These are phyloP conservation scores for Labrus mixtus DNA, from an alignment of 2,113 vertebrate species.

Conservation along the genomic window DNA sequence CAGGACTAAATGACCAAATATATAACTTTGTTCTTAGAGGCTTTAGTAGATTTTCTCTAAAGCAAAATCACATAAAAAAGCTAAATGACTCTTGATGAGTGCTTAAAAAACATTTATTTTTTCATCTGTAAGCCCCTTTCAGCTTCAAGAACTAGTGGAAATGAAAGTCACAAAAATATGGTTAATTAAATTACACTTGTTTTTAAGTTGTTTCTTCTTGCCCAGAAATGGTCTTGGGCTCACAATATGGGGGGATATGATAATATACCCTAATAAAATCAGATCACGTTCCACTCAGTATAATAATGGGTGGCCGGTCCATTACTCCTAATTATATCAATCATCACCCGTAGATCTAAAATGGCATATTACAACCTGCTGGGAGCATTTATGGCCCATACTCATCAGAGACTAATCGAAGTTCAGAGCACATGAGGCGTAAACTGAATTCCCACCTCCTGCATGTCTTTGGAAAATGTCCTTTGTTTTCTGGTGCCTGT, in stretches of 20 bases:
- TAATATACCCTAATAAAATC: slow-evolving; percentile 49
- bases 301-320: slow-evolving; percentile 54
- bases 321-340: slow-evolving; percentile 75
- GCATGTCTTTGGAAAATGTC: slow-evolving; percentile 20
- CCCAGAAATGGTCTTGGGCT: neutral
- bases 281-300: slow-evolving; percentile 45
- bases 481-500: slow-evolving; percentile 11
- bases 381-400: slow-evolving; percentile 52
- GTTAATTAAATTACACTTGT: neutral
- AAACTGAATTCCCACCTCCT: slow-evolving; percentile 45
- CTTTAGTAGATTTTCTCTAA: no score
- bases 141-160: no score
- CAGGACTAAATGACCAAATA: no score
- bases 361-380: slow-evolving; percentile 49
- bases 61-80: no score
- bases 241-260: neutral
- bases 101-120: no score
- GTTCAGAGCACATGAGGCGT: slow-evolving; percentile 60
- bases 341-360: slow-evolving; percentile 61
- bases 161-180: no score
- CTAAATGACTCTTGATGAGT: no score
- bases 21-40: no score
- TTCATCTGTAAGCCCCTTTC: no score
- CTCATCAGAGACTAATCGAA: slow-evolving; percentile 58
- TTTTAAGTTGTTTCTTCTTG: neutral